Evolutionary conservation across 2,797 vertebrate genomes (phyloP).

Genomic region (Onychomys arenicola): DNA sequence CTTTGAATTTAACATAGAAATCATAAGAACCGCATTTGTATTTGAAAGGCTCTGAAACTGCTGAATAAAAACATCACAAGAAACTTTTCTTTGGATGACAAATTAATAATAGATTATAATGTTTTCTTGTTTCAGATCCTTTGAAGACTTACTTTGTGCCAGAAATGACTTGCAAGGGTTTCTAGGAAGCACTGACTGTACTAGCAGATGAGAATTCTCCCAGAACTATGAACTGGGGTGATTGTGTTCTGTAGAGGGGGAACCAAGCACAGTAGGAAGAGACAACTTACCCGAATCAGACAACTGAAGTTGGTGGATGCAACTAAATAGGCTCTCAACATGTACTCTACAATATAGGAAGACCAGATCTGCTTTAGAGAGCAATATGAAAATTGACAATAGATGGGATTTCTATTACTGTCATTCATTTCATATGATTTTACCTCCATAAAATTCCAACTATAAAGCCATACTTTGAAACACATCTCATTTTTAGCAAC

Average conservation of each 20-base stretch:
- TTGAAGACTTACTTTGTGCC: neutral
- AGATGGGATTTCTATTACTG: neutral
- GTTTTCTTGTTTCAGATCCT: neutral
- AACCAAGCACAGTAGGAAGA: neutral
- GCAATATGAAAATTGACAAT: neutral
- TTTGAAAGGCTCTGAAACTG: neutral
- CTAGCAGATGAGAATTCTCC: neutral
- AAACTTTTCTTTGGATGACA: neutral
- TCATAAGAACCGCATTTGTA: neutral
- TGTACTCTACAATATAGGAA: neutral
- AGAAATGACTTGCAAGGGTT: neutral
- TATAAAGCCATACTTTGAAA: neutral
- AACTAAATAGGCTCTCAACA: neutral
- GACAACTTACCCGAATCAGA: neutral
- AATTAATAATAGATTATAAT: neutral
- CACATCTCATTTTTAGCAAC: neutral
- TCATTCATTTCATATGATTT: neutral
- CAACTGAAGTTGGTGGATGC: no score
- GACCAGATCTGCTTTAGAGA: neutral
- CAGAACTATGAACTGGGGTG: neutral
- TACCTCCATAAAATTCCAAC: slow-evolving; percentile 4
- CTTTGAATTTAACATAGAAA: neutral
- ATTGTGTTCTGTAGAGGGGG: neutral
- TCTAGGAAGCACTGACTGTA: neutral
- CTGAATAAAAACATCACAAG: neutral